Base-by-base conservation (phyloP, 2,888 invertebrate genomes). In the Tetramorium bicarinatum region DNA sequence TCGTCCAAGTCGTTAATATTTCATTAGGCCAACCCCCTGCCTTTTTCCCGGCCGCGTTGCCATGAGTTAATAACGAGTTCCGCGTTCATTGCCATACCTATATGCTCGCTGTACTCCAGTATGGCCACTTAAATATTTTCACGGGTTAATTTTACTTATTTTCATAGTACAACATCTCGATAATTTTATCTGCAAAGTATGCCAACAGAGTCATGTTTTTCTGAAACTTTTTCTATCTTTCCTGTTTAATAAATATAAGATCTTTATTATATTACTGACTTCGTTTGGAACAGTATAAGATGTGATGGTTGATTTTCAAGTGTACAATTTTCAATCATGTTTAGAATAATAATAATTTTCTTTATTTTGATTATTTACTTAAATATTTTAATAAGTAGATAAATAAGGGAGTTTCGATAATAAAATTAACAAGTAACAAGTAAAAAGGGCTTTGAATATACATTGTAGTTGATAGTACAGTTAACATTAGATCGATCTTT, bases 1-100 rank as follows among this genome's bases (percentile, higher is more conserved):
- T 89, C 88, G 79, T 83, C 72, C 80, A 56, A 76, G 83, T 87
- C 87, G 84, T 89, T 90, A 90, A 89, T 89, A 90, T 90, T 90
- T 90, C 89, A 90, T 89, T 88, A 87, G 81, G 64, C 62, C 69
- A 85, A 13, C 56, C 79, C 69, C 71, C 69, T 69, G 71, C 64
- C 80, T 85, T 88, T 87, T 88, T 88, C 84, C 80, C 25, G 59
- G 18, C 69, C 13, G 44, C 66, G 29, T 41, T 64, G 69, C 25
- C 6, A 38, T 56, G 54, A 83, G 88, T 87, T 89, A 88, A 88
- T 89, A 89, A 86, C 84, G 85, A 86, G 86, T 56, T 84, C 29
- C 47, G 29, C 61, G 85, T 84, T 87, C 83, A 61, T 84, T 75
- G 80, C 61, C 84, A 80, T 44, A 44, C 44, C 9, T 85, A 86